Percentiles rank a stretch among this genome's conserved stretches.
These are phyloP conservation scores for Hydrotaea cyrtoneurina DNA, from an alignment of 2,888 invertebrate species.

Conservation along the genomic window DNA sequence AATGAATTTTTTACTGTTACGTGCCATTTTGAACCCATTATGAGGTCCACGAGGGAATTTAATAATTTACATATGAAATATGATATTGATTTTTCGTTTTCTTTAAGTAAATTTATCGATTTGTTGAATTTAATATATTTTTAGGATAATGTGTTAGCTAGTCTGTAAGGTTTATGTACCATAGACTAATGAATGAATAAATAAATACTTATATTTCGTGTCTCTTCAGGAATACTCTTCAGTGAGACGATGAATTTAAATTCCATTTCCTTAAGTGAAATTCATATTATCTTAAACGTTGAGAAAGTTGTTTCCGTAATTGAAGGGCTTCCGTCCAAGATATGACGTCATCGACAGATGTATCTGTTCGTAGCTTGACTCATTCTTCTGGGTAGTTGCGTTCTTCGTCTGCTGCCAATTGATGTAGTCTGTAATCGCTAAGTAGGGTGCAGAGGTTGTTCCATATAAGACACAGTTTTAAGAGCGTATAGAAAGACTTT, in stretches of 20 bases:
- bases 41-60: too few species aligned
- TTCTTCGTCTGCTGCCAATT: constrained; percentile 30
- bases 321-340: constrained; percentile 40
- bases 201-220: constrained; percentile 11
- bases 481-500: constrained; percentile 27
- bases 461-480: not conserved
- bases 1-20: too few species aligned
- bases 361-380: constrained; percentile 14
- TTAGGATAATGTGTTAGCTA: too few species aligned
- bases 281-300: constrained; percentile 37
- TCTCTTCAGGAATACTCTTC: not conserved
- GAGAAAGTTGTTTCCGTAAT: constrained; percentile 18
- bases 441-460: not conserved
- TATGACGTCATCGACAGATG: constrained; percentile 48
- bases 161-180: too few species aligned
- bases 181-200: too few species aligned
- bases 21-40: too few species aligned
- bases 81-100: too few species aligned
- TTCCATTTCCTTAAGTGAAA: not conserved
- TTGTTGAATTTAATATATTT: too few species aligned
- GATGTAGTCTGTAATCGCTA: constrained; percentile 43
- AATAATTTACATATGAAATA: too few species aligned
- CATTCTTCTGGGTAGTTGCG: not conserved
- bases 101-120: too few species aligned
- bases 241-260: constrained; percentile 16